Evolutionary conservation across 2,888 invertebrate species (phyloP), one percentile per base, ranked within the genome.

Genomic region (Melinopterus prodromus): DNA sequence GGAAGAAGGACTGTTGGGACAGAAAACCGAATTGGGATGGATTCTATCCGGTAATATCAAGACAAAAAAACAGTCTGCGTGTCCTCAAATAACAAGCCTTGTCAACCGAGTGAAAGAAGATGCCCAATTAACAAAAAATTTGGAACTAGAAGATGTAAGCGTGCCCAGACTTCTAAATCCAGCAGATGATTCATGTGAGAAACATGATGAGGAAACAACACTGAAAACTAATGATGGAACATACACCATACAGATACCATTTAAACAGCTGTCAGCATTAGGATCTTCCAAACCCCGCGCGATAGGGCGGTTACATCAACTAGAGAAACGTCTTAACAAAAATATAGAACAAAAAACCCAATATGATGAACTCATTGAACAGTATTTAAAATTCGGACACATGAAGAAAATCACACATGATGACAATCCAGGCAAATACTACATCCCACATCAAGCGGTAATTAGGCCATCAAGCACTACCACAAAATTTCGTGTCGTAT

Each of bases 351-450:
- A 82, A 37, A 5, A 69, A 14, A 35, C 78, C 16, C 26, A 81
- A 69, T 83, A 83, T 71, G 77, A 69, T 6, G 15, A 35, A 36
- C 81, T 83, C 53, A 83, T 83, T 81, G 37, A 70, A 53, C 3
- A 53, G 12, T 53, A 53, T 12, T 9, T 53, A 9, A 53, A 4
- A 1, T 6, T 53, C 7, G 53, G 53, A 1, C 53, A 53, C 12
- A 53, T 53, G 53, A 6, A 53, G 12, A 53, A 12, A 53, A 12
- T 74, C 82, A 84, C 71, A 83, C 82, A 36, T 83, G 83, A 9
- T 77, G 80, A 53, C 81, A 83, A 79, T 80, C 82, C 15, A 78
- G 53, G n/a, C n/a, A n/a, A n/a, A n/a, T n/a, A n/a, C n/a, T n/a
- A n/a, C n/a, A n/a, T n/a, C n/a, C n/a, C n/a, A n/a, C n/a, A n/a